Percentiles rank a stretch among this genome's conserved stretches.
Conservation (phyloP, 2,888 invertebrate species). For the Dromius quadrimaculatus region DNA sequence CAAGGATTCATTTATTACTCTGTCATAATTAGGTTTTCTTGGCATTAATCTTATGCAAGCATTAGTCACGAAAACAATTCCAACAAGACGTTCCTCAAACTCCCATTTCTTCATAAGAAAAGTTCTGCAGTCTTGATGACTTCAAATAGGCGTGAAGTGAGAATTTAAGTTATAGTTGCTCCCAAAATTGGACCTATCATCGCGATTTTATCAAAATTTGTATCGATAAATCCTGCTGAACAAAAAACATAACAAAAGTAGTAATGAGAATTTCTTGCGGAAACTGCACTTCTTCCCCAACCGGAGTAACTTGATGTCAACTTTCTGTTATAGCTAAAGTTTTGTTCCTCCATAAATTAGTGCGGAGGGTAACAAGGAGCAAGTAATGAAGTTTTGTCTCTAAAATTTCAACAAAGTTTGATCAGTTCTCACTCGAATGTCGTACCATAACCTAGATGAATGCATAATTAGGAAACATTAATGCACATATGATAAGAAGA, state of each 20-base stretch:
- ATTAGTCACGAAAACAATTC: constrained; percentile 50
- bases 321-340: constrained; percentile 41
- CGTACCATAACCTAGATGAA: constrained; percentile 31
- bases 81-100: constrained; percentile 47
- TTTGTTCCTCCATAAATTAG: constrained; percentile 42
- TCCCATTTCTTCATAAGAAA: constrained; percentile 48
- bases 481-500: constrained; percentile 17
- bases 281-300: too few relatives aligned
- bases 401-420: constrained; percentile 44
- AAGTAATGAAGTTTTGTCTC: constrained; percentile 39
- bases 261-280: too few relatives aligned
- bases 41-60: constrained; percentile 50
- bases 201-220: too few relatives aligned
- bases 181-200: too few relatives aligned
- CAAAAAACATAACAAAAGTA: too few relatives aligned
- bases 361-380: constrained; percentile 37
- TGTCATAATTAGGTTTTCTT: constrained; percentile 51
- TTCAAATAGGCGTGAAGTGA: too few relatives aligned
- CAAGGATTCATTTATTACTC: constrained; percentile 51
- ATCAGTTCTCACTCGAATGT: constrained; percentile 42
- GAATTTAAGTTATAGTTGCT: too few relatives aligned
- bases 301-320: too few relatives aligned
- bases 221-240: too few relatives aligned
- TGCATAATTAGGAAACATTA: constrained; percentile 36
- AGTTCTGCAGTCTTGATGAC: constrained; percentile 37